These are phyloP conservation scores for Drosophila sordidula DNA, from an alignment of 2,888 invertebrate genomes.

Conservation along the genomic window DNA sequence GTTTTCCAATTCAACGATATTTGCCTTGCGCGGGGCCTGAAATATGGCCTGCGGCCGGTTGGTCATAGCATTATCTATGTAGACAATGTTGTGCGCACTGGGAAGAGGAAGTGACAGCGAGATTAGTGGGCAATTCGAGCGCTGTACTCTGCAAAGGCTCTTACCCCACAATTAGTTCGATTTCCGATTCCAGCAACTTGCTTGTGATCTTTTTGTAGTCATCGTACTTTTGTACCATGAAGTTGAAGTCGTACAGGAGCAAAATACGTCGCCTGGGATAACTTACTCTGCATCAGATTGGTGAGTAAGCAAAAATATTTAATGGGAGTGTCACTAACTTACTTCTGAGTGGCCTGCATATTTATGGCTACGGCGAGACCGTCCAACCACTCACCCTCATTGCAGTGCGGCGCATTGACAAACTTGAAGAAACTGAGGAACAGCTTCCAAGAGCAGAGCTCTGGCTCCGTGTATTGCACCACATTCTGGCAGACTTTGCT, in stretches of 20 bases:
- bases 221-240: constrained; percentile 85
- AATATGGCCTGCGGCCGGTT: constrained; percentile 71
- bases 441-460: constrained; percentile 87
- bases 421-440: constrained; percentile 83
- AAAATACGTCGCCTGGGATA: constrained; percentile 87
- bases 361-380: constrained; percentile 87
- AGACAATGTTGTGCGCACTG: constrained; percentile 83
- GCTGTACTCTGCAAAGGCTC: constrained; percentile 54
- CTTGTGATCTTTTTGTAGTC: constrained; percentile 86
- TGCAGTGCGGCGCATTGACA: constrained; percentile 84
- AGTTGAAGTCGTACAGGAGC: constrained; percentile 88
- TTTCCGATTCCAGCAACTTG: constrained; percentile 86
- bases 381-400: constrained; percentile 89
- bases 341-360: constrained; percentile 83
- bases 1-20: constrained; percentile 82
- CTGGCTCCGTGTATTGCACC: constrained; percentile 85
- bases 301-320: neutral
- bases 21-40: constrained; percentile 51
- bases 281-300: constrained; percentile 78
- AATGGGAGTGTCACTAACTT: constrained; percentile 13
- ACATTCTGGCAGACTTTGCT: constrained; percentile 86
- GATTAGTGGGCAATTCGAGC: neutral
- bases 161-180: constrained; percentile 89
- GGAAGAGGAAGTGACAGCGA: neutral
- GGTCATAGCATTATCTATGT: constrained; percentile 80